Percentiles rank a stretch among this genome's conserved stretches.
These are phyloP conservation scores for Chloroceryle amazona DNA, from an alignment of 2,797 vertebrate species.

Conservation along the genomic window DNA sequence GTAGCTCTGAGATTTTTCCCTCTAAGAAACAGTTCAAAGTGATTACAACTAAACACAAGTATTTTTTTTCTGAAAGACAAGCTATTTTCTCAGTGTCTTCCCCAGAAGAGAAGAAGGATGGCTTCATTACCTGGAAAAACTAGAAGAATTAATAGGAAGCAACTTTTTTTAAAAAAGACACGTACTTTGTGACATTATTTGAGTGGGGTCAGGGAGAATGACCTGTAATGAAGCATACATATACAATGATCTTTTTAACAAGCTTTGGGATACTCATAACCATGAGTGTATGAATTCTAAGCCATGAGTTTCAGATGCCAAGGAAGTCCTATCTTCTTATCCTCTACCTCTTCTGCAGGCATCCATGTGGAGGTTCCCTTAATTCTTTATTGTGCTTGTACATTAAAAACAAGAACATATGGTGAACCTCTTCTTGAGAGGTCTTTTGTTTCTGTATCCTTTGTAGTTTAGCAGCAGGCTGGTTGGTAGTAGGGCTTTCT, in stretches of 20 bases:
- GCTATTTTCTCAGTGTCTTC: neutral
- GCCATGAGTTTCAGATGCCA: neutral
- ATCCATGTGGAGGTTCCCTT: neutral
- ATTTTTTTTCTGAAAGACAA: neutral
- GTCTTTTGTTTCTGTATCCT: neutral
- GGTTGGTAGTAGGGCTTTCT: neutral
- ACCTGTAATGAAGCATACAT: neutral
- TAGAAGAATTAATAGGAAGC: neutral
- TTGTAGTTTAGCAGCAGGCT: neutral
- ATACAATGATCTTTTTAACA: neutral
- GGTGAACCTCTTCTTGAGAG: neutral
- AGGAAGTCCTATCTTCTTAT: neutral
- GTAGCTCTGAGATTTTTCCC: neutral
- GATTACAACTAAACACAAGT: neutral
- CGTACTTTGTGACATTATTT: neutral
- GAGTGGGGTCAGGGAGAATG: fast-evolving
- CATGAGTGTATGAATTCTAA: neutral
- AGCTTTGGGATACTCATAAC: neutral
- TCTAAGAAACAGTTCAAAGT: neutral
- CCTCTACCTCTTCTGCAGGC: neutral
- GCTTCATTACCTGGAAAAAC: neutral
- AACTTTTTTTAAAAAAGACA: neutral
- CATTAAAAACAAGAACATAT: neutral
- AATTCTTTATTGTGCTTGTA: neutral
- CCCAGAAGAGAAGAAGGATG: neutral